Conservation (phyloP, 2,113 vertebrate species). For the Lontra canadensis region DNA sequence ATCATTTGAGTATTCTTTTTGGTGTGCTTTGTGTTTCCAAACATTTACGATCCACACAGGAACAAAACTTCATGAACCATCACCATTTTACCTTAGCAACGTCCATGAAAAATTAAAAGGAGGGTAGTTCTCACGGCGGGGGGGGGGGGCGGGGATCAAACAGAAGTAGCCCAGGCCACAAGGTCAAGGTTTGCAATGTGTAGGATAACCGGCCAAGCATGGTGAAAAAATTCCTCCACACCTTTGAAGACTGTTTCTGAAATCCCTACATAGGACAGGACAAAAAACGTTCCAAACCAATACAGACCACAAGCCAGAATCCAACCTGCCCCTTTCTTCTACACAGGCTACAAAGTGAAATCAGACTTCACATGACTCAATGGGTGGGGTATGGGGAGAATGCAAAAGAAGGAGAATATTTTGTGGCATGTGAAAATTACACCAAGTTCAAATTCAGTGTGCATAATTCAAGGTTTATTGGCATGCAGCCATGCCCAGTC, state of each 20-base stretch:
- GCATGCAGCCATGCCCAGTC: neutral
- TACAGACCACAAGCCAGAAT: neutral
- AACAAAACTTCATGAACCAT: conserved; percentile 51
- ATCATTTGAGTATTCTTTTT: conserved; percentile 41
- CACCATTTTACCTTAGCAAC: conserved; percentile 49
- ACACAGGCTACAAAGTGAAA: neutral
- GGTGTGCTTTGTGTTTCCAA: conserved; percentile 3
- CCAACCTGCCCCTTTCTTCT: neutral
- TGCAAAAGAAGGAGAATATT: neutral
- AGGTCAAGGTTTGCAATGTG: conserved; percentile 27
- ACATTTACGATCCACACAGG: conserved; percentile 25
- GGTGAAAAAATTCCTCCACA: conserved; percentile 37
- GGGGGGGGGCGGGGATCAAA: neutral
- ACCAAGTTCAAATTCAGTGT: conserved; percentile 32
- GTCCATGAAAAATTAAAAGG: conserved; percentile 66
- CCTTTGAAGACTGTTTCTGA: conserved; percentile 33
- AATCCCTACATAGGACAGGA: conserved; percentile 28
- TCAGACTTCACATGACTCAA: neutral
- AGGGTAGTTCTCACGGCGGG: neutral
- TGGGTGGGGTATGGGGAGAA: neutral
- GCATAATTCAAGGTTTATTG: neutral
- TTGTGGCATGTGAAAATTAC: conserved; percentile 25
- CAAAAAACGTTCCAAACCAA: conserved; percentile 1
- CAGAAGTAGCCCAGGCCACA: neutral
- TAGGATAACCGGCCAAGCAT: conserved; percentile 44